Percentiles rank a stretch among this genome's conserved stretches.
These are phyloP conservation scores for Epizoanthus rinbou DNA, from an alignment of 92 coral and sea anemone genomes.

Conservation along the genomic window DNA sequence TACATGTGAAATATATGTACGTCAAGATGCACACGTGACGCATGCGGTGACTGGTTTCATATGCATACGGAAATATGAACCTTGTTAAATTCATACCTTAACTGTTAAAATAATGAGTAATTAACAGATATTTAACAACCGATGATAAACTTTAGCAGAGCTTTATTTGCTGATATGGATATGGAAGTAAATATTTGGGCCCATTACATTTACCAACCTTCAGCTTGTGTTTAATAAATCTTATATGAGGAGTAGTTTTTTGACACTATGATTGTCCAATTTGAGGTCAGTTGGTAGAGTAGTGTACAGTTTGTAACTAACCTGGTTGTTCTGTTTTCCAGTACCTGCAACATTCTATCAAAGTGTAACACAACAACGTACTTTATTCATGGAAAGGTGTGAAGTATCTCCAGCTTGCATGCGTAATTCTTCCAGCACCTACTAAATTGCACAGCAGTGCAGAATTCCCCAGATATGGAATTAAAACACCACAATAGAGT, in stretches of 20 bases:
- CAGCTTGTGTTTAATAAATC: too few species aligned
- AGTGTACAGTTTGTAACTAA: neutral
- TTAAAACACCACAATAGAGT: neutral
- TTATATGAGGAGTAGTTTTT: too few species aligned
- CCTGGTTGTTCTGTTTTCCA: constrained; percentile 38
- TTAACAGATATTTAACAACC: neutral
- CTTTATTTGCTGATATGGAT: neutral
- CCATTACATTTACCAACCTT: too few species aligned
- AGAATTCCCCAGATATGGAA: constrained; percentile 6
- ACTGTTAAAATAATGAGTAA: neutral
- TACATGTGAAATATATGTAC: neutral
- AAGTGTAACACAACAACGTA: constrained; percentile 31
- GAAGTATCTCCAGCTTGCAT: constrained; percentile 3
- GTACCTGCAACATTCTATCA: constrained; percentile 21
- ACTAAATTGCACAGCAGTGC: neutral
- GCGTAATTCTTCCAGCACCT: neutral
- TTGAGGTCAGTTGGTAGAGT: too few species aligned
- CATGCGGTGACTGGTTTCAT: neutral
- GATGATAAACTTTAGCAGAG: neutral
- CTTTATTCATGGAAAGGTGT: constrained; percentile 38
- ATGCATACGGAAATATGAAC: constrained; percentile 19
- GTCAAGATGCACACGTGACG: constrained; percentile 9
- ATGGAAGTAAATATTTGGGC: too few species aligned
- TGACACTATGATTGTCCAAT: too few species aligned
- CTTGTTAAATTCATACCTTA: neutral